Conservation (phyloP, 2,113 vertebrate species). For the Scophthalmus maximus region DNA sequence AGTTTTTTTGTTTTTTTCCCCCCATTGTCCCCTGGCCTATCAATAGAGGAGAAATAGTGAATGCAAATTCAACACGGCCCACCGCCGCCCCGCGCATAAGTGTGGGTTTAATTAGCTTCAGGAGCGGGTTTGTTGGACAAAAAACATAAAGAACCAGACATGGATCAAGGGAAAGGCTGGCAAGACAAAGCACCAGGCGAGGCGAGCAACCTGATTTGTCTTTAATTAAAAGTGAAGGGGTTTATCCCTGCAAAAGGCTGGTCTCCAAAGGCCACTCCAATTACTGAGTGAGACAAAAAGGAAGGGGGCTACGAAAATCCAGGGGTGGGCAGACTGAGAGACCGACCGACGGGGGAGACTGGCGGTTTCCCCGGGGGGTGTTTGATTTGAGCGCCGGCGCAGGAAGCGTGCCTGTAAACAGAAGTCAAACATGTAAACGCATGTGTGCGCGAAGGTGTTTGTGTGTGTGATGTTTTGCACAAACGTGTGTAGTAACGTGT, state of each 20-base stretch:
- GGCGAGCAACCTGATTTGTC: slow-evolving; percentile 54
- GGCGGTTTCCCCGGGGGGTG: background rate
- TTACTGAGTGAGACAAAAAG: slow-evolving; percentile 63
- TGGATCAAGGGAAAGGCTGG: slow-evolving; percentile 60
- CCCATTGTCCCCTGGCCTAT: slow-evolving; percentile 27
- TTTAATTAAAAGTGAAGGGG: slow-evolving; percentile 76
- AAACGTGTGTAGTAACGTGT: background rate
- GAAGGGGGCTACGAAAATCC: slow-evolving; percentile 18
- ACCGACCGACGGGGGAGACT: background rate
- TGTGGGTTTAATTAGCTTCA: slow-evolving; percentile 59
- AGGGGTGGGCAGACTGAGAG: slow-evolving; percentile 8
- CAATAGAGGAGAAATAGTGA: slow-evolving; percentile 28
- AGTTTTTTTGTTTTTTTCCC: slow-evolving; percentile 36
- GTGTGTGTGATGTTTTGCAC: background rate
- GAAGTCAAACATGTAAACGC: background rate
- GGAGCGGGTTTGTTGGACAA: slow-evolving; percentile 63
- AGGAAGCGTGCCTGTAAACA: background rate
- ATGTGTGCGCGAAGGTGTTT: background rate
- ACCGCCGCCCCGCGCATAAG: slow-evolving; percentile 4
- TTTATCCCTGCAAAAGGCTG: slow-evolving; percentile 60
- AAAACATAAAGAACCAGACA: slow-evolving; percentile 62
- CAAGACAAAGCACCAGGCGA: slow-evolving; percentile 42
- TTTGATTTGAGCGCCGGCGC: background rate
- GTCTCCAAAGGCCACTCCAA: slow-evolving; percentile 61
- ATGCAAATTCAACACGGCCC: slow-evolving; percentile 25